These are phyloP conservation scores for Protaetia brevitarsis DNA, from an alignment of 1,140 invertebrate species.

Conservation along the genomic window DNA sequence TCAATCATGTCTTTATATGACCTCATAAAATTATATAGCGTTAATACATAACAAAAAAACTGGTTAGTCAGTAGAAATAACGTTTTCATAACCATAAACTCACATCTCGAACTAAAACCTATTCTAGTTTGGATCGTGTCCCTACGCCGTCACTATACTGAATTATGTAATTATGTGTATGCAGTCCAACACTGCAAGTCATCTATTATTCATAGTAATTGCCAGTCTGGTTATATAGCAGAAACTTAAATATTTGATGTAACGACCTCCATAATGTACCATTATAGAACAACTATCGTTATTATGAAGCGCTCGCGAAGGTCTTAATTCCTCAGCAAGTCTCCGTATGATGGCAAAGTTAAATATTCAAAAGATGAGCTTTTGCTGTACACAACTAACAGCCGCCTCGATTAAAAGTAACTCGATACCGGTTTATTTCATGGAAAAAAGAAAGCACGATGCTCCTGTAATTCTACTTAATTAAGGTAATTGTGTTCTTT, in stretches of 20 bases:
- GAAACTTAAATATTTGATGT: constrained; percentile 13
- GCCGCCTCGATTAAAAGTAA: constrained; percentile 3
- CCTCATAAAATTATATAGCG: too few relatives aligned
- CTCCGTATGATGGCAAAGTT: neutral
- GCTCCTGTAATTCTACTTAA: neutral
- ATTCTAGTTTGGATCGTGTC: neutral
- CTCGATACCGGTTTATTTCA: neutral
- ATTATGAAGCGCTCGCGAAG: neutral
- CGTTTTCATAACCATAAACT: neutral
- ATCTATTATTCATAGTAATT: neutral
- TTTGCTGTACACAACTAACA: neutral
- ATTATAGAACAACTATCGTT: constrained; percentile 12
- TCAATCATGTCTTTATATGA: too few relatives aligned
- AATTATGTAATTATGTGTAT: constrained; percentile 11
- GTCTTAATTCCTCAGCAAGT: neutral
- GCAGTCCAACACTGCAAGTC: constrained; percentile 3
- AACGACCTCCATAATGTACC: constrained; percentile 10
- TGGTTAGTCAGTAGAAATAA: neutral
- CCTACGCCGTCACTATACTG: neutral
- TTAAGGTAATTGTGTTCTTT: neutral
- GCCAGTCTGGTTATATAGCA: neutral
- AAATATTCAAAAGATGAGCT: constrained; percentile 12
- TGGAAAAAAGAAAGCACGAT: neutral
- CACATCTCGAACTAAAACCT: neutral
- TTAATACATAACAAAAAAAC: too few relatives aligned